phyloP scores from a whole-genome alignment of 2,888 invertebrate species.

The Amphipyra tragopoginis region DNA sequence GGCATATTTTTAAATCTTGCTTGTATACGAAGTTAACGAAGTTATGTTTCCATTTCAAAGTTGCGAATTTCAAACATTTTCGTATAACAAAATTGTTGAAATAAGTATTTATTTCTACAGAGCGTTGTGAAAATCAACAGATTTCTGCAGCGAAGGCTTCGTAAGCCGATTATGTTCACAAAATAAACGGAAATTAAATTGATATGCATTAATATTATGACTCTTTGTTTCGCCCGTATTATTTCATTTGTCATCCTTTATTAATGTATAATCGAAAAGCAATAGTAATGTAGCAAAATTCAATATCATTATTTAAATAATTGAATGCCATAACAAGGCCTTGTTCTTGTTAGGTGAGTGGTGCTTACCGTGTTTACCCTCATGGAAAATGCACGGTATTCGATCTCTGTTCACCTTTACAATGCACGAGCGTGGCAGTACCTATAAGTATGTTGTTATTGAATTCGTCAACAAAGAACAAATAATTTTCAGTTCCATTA shows the following conservation, averaged over 20 bases:
- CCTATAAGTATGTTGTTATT: conserved; percentile 1
- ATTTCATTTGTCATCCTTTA: conserved; percentile 53
- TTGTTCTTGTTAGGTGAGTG: not conserved
- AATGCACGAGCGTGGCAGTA: not conserved
- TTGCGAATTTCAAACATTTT: conserved; percentile 44
- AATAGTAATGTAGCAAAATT: too few relatives aligned
- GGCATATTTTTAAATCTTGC: conserved; percentile 36
- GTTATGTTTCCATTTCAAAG: conserved; percentile 50
- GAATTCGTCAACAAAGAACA: conserved; percentile 1
- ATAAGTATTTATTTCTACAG: conserved; percentile 40
- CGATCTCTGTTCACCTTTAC: not conserved
- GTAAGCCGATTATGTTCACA: conserved; percentile 43
- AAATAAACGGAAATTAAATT: conserved; percentile 49
- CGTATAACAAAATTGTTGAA: conserved; percentile 3
- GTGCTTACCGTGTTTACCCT: not conserved
- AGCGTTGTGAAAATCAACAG: conserved; percentile 34
- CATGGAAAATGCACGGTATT: conserved; percentile 25
- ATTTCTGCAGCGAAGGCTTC: conserved; percentile 24
- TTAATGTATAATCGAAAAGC: conserved; percentile 59
- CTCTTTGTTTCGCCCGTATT: conserved; percentile 19
- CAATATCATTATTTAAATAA: too few relatives aligned
- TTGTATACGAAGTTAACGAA: conserved; percentile 36
- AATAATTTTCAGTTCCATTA: not conserved
- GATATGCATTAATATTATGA: conserved; percentile 34
- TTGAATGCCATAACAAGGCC: too few relatives aligned